Evolutionary conservation across 2,113 vertebrate species (phyloP), one percentile per base, ranked within the genome.

Genomic region (Cyrtonyx montezumae): DNA sequence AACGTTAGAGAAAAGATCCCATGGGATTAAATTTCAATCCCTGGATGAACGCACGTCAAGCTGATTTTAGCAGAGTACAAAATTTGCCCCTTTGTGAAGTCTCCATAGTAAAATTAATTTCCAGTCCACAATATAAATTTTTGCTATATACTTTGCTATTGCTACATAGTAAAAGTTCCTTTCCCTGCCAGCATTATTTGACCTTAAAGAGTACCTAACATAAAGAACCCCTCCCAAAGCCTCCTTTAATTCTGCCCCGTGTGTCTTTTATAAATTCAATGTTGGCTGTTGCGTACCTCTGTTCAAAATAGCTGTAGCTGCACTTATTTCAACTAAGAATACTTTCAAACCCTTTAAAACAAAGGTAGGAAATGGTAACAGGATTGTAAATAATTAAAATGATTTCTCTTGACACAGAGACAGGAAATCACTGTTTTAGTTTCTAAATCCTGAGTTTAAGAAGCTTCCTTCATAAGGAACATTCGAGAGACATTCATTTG

Each of bases 311-410:
- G 78, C 45, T 20, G 2, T 32, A 85, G 78, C 25, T 80, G 37
- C 14, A 68, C 53, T 94, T 93, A 79, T 62, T 92, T 95, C 56
- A 95, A 49, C 48, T 82, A 79, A 83, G 79, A 95, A 67, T 81
- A 71, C 79, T 92, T 96, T 84, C 1, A 6, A 95, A 79, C 82
- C 43, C 70, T 87, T 96, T 68, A 84, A 89, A 96, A 94, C 87
- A 97, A 96, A 97, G 74, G 42, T 97, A 93, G 92, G 79, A 96
- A 95, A 81, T 89, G 61, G 37, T 70, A 94, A 73, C 65, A 91
- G 93, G 97, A 93, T 9, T 91, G 87, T 91, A 96, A 96, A 95
- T 94, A 96, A 96, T 87, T 87, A 78, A 91, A 92, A 96, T 91
- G 0, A 94, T 79, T 90, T 87, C 75, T 94, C 87, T 78, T 94